phyloP scores from a whole-genome alignment of 1,140 invertebrate genomes.

The Manduca sexta region DNA sequence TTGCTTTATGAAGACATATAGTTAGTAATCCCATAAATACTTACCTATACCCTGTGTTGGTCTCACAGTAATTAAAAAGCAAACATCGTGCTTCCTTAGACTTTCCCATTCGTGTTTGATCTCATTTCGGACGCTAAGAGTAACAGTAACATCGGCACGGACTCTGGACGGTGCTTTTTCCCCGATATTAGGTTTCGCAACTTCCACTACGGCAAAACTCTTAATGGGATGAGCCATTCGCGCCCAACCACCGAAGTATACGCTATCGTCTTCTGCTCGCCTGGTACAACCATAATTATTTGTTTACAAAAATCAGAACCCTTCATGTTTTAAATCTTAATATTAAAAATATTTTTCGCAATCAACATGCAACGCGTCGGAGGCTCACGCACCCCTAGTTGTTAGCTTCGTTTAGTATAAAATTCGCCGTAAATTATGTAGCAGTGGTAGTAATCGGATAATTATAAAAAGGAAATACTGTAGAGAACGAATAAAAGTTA shows the following conservation, averaged over 20 bases:
- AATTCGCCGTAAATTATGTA: no score
- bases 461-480: no score
- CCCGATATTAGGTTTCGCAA: conserved; percentile 90
- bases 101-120: conserved; percentile 98
- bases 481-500: no score
- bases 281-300: conserved; percentile 51
- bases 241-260: conserved; percentile 97
- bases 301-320: background rate
- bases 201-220: conserved; percentile 96
- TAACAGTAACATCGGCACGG: conserved; percentile 94
- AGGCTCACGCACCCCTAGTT: no score
- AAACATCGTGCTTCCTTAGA: conserved; percentile 97
- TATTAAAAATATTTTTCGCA: no score
- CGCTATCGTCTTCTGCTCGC: conserved; percentile 89
- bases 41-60: conserved; percentile 87
- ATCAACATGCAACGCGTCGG: no score
- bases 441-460: no score
- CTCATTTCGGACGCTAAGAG: conserved; percentile 90
- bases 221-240: conserved; percentile 97
- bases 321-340: background rate
- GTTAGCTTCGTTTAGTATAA: no score
- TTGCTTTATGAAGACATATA: background rate
- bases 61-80: conserved; percentile 94
- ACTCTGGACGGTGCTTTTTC: conserved; percentile 96
- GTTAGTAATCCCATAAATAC: background rate